phyloP scores from a whole-genome alignment of 1,140 invertebrate genomes.

The Dinoponera quadriceps region DNA sequence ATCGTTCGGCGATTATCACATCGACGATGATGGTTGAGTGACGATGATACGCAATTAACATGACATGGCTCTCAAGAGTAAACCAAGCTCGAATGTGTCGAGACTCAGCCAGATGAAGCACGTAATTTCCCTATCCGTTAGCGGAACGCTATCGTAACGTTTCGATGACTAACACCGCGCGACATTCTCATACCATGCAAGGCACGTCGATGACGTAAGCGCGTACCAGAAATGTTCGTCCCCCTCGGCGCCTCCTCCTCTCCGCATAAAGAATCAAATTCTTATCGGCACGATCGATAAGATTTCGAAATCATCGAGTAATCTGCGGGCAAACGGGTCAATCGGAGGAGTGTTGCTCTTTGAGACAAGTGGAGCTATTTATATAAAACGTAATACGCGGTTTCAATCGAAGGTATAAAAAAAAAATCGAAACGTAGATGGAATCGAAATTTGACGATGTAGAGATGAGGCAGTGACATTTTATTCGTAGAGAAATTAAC shows the following conservation, averaged over 20 bases:
- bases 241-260: neutral
- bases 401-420: neutral
- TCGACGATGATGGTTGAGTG: neutral
- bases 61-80: neutral
- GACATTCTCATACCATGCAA: slow-evolving; percentile 80
- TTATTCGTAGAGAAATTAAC: too few relatives aligned
- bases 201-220: slow-evolving; percentile 81
- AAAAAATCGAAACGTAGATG: neutral
- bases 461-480: neutral
- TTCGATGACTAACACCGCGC: slow-evolving; percentile 78
- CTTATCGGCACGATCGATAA: neutral
- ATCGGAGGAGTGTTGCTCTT: neutral
- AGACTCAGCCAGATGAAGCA: neutral
- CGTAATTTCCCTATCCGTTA: slow-evolving; percentile 15
- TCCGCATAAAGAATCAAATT: slow-evolving; percentile 7
- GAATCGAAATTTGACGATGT: neutral
- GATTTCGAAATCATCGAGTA: neutral
- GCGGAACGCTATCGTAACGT: slow-evolving; percentile 59
- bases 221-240: slow-evolving; percentile 24
- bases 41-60: slow-evolving; percentile 37
- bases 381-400: neutral
- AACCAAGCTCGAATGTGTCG: neutral
- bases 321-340: neutral
- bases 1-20: neutral
- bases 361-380: neutral